Evolutionary conservation across 2,888 invertebrate species (phyloP), one percentile per base, ranked within the genome.

Genomic region (Nymphalis urticae): DNA sequence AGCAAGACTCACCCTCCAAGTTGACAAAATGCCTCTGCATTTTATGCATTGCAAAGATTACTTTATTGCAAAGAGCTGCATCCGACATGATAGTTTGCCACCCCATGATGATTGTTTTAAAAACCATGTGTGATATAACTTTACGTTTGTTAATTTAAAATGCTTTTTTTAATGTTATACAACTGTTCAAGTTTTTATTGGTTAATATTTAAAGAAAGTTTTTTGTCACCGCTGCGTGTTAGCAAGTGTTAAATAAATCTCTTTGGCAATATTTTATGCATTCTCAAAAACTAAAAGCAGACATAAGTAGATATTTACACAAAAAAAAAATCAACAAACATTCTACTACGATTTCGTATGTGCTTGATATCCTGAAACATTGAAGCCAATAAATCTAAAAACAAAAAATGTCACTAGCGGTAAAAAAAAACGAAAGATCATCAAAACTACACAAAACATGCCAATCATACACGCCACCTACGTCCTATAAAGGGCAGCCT

Each of bases 401-500:
- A 19, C 10, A 51, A 51, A 19, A 51, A 51, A 51, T 32, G 19
- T 21, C 51, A 51, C n/a, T 51, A 19, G 19, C 19, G 21, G 9
- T 42, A 13, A 42, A 42, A 42, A 36, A 9, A 54, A 47, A 62
- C 10, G n/a, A 24, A 24, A 50, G 27, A 24, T 17, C n/a, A 56
- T 19, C 27, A 56, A 59, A n/a, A 48, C 54, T 56, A 62, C 62
- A 64, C 51, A 24, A 16, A 61, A 27, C 65, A 64, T 68, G 68
- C 68, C 21, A 50, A 51, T 62, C 65, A 63, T 64, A 64, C 64
- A 54, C 62, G 54, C 36, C 69, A 91, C 96, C 87, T 96, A 98
- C 98, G 97, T 95, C 98, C 98, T 88, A 98, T 96, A 80, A 98
- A 93, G 69, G 98, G 97, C 79, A 97, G 94, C 72, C 94, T 92